Evolutionary conservation across 1,140 invertebrate genomes (phyloP), one percentile per base, ranked within the genome.

Genomic region (Babylonia areolata): DNA sequence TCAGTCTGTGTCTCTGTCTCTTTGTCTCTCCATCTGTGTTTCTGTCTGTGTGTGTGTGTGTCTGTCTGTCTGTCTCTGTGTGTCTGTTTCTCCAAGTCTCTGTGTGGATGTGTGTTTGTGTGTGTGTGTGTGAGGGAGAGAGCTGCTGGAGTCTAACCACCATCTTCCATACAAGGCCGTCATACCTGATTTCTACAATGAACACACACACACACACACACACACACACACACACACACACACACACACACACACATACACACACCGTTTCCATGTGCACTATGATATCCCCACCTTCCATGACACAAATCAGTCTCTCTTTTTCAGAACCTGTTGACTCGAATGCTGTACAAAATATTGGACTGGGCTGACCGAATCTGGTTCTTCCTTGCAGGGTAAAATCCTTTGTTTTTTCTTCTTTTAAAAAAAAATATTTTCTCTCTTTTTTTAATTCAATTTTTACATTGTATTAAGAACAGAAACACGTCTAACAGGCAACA

Each of bases 101-200:
- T 51, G 46, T 51, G 46, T 51, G 46, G 5, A 46, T 46, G 42
- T 46, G 42, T 6, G 42, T 6, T 15, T 46, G 42, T 46, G 42
- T 46, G 42, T 46, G 15, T 46, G 42, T 51, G 46, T 51, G 46
- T 17, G 46, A 51, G 46, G 17, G 46, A 51, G 9, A 17, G 17
- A 51, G 46, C 17, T 51, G 46, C 17, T 51, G 46, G 17, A 2
- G 42, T 88, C 88, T n/a, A 89, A 92, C 42, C 82, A 90, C 33
- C 88, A 90, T 6, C 86, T 93, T 31, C 87, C 90, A 1, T 90
- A 91, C 86, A 90, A 86, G 79, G 88, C 88, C 28, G 86, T 89
- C 33, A 85, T 92, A 64, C 92, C 92, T 28, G 90, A 92, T 12
- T 90, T 93, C 37, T 90, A 91, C 86, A 92, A 46, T 31, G 35